A percentile compares a stretch with the other conserved stretches of the same genome.
Evolutionary conservation across 2,113 vertebrate species (phyloP).

Genomic region (Tyrannus savana): DNA sequence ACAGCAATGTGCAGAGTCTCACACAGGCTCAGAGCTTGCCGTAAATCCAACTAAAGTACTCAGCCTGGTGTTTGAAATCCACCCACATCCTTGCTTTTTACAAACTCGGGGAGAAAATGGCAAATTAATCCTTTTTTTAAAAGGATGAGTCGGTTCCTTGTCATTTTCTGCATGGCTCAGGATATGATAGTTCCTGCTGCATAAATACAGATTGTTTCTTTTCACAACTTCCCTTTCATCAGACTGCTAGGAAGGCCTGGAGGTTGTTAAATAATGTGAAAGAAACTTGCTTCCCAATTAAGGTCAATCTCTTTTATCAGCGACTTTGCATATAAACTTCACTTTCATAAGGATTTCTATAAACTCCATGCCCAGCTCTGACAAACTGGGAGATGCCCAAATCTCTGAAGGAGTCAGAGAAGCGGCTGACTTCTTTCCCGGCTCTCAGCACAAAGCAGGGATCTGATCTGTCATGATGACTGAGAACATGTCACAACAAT

Average conservation of each 20-base stretch:
- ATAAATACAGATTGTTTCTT: constrained; percentile 57
- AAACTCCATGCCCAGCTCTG: constrained; percentile 43
- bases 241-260: constrained; percentile 42
- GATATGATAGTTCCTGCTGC: constrained; percentile 44
- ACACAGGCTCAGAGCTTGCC: background rate
- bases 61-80: constrained; percentile 36
- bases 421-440: constrained; percentile 35
- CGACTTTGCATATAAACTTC: constrained; percentile 47
- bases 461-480: constrained; percentile 78
- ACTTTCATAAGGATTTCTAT: constrained; percentile 59
- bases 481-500: constrained; percentile 79
- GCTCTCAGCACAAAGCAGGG: constrained; percentile 21
- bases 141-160: constrained; percentile 49
- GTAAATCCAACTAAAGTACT: background rate
- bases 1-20: background rate
- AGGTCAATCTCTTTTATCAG: constrained; percentile 55
- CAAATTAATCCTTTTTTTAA: constrained; percentile 51
- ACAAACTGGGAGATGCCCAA: constrained; percentile 59
- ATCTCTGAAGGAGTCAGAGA: constrained; percentile 57
- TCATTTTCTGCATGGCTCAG: background rate
- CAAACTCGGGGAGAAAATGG: constrained; percentile 20
- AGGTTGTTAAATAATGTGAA: constrained; percentile 56
- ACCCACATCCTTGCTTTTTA: constrained; percentile 37
- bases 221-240: constrained; percentile 55
- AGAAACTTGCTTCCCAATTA: constrained; percentile 57